These are phyloP conservation scores for Peromyscus maniculatus DNA, from an alignment of 2,113 vertebrate genomes.

Conservation along the genomic window DNA sequence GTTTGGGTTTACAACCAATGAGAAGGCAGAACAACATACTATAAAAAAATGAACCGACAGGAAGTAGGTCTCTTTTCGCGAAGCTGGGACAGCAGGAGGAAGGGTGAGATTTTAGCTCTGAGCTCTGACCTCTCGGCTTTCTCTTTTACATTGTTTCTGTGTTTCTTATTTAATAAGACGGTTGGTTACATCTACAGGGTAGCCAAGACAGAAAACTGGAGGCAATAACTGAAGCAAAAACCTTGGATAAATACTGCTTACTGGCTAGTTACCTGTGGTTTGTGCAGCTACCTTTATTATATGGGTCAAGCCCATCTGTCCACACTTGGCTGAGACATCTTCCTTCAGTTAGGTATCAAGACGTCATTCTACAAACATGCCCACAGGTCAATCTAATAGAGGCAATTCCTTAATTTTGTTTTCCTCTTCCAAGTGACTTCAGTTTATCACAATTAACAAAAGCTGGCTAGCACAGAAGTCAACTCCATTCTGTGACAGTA, in stretches of 20 bases:
- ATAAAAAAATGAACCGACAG: too few species aligned
- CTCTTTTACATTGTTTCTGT: too few species aligned
- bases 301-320: rapidly evolving
- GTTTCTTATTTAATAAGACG: too few species aligned
- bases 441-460: background rate
- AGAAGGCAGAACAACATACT: too few species aligned
- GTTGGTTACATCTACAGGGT: too few species aligned
- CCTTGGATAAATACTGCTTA: background rate
- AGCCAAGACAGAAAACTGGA: background rate
- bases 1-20: too few species aligned
- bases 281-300: background rate
- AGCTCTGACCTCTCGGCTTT: too few species aligned
- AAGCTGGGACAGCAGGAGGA: too few species aligned
- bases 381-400: background rate
- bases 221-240: background rate
- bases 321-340: background rate
- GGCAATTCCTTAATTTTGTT: background rate
- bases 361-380: too few species aligned
- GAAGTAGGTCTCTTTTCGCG: too few species aligned
- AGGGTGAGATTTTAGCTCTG: too few species aligned
- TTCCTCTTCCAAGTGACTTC: background rate
- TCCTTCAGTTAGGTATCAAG: background rate
- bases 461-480: background rate
- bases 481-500: background rate
- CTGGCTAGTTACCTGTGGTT: background rate